Percentiles rank a stretch among this genome's conserved stretches.
Evolutionary conservation across 64 coral and sea anemone species (phyloP).

Genomic region (Dendronephthya gigantea): DNA sequence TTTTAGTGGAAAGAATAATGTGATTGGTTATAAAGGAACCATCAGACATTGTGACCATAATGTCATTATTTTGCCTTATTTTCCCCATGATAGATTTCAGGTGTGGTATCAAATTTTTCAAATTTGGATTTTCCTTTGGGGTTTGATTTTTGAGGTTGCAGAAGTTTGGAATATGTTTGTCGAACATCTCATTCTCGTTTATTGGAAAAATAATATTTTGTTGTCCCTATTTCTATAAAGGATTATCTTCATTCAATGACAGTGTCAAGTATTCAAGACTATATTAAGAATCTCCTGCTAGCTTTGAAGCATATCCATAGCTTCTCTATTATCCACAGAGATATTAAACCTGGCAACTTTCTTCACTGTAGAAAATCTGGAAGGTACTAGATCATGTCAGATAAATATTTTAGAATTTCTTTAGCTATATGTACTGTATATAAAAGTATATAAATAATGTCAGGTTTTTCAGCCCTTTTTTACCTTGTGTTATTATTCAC

Average conservation of each 20-base stretch:
- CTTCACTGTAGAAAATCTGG: constrained; percentile 56
- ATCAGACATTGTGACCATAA: constrained; percentile 66
- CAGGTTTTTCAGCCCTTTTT: not conserved
- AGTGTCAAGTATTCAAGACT: constrained; percentile 74
- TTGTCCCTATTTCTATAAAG: constrained; percentile 26
- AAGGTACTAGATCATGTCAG: constrained; percentile 25
- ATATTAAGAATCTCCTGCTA: constrained; percentile 85
- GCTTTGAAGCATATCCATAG: constrained; percentile 77
- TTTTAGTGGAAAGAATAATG: constrained; percentile 75
- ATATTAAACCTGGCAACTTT: constrained; percentile 96
- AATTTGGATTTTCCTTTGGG: too few relatives aligned
- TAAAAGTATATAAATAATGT: too few relatives aligned
- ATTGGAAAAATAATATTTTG: not conserved
- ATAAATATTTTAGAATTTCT: too few relatives aligned
- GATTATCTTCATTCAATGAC: constrained; percentile 86
- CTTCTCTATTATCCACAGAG: constrained; percentile 86
- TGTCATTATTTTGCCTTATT: constrained; percentile 89
- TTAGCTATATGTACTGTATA: too few relatives aligned
- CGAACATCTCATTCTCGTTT: too few relatives aligned
- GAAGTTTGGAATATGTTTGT: too few relatives aligned
- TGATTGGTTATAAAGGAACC: constrained; percentile 76
- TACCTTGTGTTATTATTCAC: not conserved
- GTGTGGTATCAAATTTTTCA: constrained; percentile 45
- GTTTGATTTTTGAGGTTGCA: too few relatives aligned
- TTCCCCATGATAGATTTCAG: constrained; percentile 92